Base-by-base conservation (phyloP, 2,888 invertebrate species). In the Caenorhabditis wallacei region DNA sequence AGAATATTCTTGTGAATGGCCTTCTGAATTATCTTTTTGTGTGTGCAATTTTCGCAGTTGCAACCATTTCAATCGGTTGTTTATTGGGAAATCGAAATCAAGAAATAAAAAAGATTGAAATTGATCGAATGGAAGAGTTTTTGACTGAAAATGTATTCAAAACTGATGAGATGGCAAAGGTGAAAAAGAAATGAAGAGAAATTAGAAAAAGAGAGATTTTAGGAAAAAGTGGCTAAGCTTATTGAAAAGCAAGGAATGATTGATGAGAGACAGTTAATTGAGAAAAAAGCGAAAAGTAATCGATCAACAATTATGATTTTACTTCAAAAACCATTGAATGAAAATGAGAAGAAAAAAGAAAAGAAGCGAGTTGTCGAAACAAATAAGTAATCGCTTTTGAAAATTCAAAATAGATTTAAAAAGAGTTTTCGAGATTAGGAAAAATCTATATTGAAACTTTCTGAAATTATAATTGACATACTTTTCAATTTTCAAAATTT, bases 51-150 rank as follows among this genome's bases (percentile, higher is more conserved):
- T 82, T 82, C 24, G 70, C 51, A n/a, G 22, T 76, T 0, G 63
- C 51, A 4, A 82, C 76, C 2, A 48, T 76, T 18, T 51, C 71
- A 7, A 59, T 82, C 16, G 81, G 76, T 16, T 76, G 71, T 51
- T 24, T 70, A 8, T 16, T 79, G 37, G 79, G 79, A 4, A 63
- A 40, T 51, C 63, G 70, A 26, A 79, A 79, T 24, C 59, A 68
- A 40, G 76, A 78, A 22, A 71, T 30, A 7, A 61, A 54, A 20
- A 48, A 70, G 10, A 18, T 68, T 1, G 68, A 82, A 59, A 68
- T 72, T n/a, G 85, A 85, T 63, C 46, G 76, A 43, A 82, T 85
- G 80, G 82, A 80, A 20, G 82, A 80, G 43, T 85, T 85, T 66
- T 46, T 85, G 35, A 56, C 80, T 26, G 68, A 80, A 46, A 81